Evolutionary conservation across 2,797 vertebrate genomes (phyloP).

Genomic region (Hydrophis major): DNA sequence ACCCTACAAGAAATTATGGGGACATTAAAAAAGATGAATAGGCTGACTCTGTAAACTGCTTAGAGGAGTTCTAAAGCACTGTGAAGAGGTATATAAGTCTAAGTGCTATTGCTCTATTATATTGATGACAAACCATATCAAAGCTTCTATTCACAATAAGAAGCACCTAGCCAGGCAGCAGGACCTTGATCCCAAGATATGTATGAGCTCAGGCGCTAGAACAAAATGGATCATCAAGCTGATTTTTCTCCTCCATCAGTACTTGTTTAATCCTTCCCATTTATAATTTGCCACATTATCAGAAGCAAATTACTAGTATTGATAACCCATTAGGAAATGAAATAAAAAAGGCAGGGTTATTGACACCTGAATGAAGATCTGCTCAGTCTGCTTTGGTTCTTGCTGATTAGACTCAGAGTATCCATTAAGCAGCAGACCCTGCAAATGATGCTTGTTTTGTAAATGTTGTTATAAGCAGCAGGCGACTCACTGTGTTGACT

Average conservation of each 20-base stretch:
- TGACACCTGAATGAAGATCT: slow-evolving; percentile 66
- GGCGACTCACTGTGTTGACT: slow-evolving; percentile 62
- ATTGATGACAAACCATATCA: background rate
- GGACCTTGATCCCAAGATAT: background rate
- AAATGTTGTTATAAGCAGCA: slow-evolving; percentile 67
- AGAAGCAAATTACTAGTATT: slow-evolving; percentile 69
- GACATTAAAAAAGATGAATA: background rate
- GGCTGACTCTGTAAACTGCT: background rate
- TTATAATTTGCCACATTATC: slow-evolving; percentile 64
- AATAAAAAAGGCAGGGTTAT: slow-evolving; percentile 66
- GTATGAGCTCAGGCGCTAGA: background rate
- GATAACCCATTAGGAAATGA: slow-evolving; percentile 77
- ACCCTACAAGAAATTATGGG: too few species aligned
- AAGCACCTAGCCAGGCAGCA: rapidly evolving
- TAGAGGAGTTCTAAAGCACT: background rate
- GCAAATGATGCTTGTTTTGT: slow-evolving; percentile 56
- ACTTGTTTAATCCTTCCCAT: slow-evolving; percentile 65
- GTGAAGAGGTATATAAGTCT: rapidly evolving
- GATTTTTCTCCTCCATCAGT: slow-evolving; percentile 38
- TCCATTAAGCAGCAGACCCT: slow-evolving; percentile 64
- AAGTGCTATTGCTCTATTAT: background rate
- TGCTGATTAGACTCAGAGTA: slow-evolving; percentile 65
- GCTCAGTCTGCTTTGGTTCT: slow-evolving; percentile 60
- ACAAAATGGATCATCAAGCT: background rate
- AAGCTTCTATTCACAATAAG: background rate